Base-by-base conservation (phyloP, 2,113 vertebrate genomes). In the Setophaga kirtlandii region DNA sequence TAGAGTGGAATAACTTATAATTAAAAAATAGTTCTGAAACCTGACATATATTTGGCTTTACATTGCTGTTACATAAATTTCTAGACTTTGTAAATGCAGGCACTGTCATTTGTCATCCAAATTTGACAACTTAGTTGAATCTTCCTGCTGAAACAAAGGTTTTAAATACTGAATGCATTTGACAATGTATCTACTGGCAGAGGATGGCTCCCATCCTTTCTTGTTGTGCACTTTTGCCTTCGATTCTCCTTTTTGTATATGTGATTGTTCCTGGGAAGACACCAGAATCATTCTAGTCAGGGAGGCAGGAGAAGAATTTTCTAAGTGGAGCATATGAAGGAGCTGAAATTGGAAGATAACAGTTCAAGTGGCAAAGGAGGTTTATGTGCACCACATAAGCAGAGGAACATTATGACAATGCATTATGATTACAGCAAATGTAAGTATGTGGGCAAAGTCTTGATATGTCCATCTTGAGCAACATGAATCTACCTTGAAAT, bases 31-130 rank as follows among this genome's bases (percentile, higher is more conserved):
- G 44, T 83, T 92, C 90, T 94, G 44, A 63, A 92, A 92, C 83
- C 60, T 89, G 84, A 73, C 93, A 94, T 70, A 33, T 92, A 94
- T 94, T 97, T 97, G 95, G 90, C 83, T 91, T 94, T 91, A 75
- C 58, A 69, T n/a, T 87, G 65, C 33, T 2, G 15, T 95, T 96
- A 94, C 58, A 93, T 95, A 79, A 94, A 96, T 68, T 92, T 37
- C 39, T 68, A 95, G 68, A 89, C 53, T 87, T 87, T 59, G 62
- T 85, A 78, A 59, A 79, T 53, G 77, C 55, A 70, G 76, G 70
- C n/a, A 64, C 49, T 95, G 64, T 89, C 59, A 86, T 88, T 91
- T 95, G 21, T 91, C 68, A 76, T 89, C 71, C 25, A 31, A 80
- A 65, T 91, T 90, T 82, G 84, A 89, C 65, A 91, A 30, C 69